A percentile compares a stretch with the other conserved stretches of the same genome.
Evolutionary conservation across 2,113 vertebrate genomes (phyloP).

Genomic region (Choloepus hoffmanni): DNA sequence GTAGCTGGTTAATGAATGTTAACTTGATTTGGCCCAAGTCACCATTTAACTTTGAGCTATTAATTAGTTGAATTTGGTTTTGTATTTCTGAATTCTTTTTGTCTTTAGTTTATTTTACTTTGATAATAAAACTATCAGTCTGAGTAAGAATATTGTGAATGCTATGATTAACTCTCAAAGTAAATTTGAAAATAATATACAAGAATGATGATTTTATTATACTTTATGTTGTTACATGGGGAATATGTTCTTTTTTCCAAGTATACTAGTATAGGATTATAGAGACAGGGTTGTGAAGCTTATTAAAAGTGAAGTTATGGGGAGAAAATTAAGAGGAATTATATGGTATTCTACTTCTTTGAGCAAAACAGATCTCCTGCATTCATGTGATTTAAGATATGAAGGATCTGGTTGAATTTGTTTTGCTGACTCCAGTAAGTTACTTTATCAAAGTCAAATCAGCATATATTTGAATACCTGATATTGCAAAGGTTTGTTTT

Average conservation of each 20-base stretch:
- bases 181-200: not conserved
- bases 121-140: not conserved
- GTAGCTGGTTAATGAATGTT: not conserved
- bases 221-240: not conserved
- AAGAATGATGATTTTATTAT: not conserved
- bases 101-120: conserved; percentile 33
- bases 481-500: not conserved
- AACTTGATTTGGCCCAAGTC: not conserved
- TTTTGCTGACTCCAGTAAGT: not conserved
- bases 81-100: not conserved
- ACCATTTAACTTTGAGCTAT: not conserved
- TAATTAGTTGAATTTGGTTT: conserved; percentile 42
- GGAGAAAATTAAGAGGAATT: not conserved
- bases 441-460: conserved; percentile 33
- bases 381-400: not conserved
- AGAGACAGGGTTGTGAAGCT: not conserved
- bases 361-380: not conserved
- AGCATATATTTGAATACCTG: not conserved
- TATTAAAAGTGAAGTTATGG: not conserved
- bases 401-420: not conserved
- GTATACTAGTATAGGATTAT: not conserved
- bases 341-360: not conserved
- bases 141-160: not conserved
- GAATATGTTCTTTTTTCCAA: not conserved
- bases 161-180: not conserved